phyloP scores from a whole-genome alignment of 2,888 invertebrate species.

The Tenodera sinensis region DNA sequence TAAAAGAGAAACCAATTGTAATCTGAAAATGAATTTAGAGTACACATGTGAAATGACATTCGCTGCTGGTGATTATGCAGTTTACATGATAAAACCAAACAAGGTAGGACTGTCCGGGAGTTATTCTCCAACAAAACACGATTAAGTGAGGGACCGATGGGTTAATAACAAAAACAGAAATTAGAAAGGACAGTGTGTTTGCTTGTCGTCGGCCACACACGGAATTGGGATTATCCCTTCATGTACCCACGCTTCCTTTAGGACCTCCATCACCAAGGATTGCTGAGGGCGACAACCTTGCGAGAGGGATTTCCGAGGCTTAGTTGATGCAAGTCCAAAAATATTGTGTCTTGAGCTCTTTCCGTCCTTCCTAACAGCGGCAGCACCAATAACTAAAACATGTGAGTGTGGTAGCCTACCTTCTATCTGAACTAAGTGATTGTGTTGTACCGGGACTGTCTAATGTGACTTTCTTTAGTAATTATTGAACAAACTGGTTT shows the following conservation, averaged over 20 bases:
- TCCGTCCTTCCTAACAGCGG: background rate
- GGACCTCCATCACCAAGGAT: background rate
- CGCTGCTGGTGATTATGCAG: too few relatives aligned
- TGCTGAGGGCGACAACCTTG: background rate
- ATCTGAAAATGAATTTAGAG: too few relatives aligned
- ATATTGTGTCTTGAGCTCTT: constrained; percentile 15
- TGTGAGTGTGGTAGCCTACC: background rate
- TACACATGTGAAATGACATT: too few relatives aligned
- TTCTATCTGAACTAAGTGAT: background rate
- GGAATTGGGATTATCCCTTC: background rate
- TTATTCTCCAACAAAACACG: too few relatives aligned
- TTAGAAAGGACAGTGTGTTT: background rate
- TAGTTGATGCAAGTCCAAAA: constrained; percentile 3
- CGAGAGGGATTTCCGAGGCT: background rate
- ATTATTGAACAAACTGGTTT: too few relatives aligned
- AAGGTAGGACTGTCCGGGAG: too few relatives aligned
- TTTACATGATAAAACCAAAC: too few relatives aligned
- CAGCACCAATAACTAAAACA: background rate
- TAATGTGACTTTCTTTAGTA: too few relatives aligned
- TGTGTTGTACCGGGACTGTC: too few relatives aligned
- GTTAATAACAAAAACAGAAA: background rate
- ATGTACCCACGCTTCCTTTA: background rate
- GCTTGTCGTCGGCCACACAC: background rate
- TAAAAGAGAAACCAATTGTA: too few relatives aligned
- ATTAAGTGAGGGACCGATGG: too few relatives aligned